Evolutionary conservation across 2,797 vertebrate genomes (phyloP).

Genomic region (Phoebastria nigripes): DNA sequence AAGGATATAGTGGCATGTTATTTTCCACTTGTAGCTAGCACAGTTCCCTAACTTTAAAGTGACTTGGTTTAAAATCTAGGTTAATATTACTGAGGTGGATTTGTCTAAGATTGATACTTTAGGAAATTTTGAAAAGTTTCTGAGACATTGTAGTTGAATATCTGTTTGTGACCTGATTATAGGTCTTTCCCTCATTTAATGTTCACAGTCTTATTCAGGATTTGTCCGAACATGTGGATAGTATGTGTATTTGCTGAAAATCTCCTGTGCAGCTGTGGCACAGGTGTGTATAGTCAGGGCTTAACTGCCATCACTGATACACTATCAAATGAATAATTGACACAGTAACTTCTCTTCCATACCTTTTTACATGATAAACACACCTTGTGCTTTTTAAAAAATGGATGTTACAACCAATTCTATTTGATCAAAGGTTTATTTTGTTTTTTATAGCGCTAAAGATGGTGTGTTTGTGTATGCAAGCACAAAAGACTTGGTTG

Average conservation of each 20-base stretch:
- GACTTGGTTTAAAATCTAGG: background rate
- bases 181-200: background rate
- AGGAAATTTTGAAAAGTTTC: background rate
- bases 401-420: background rate
- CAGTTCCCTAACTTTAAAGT: background rate
- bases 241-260: background rate
- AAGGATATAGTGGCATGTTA: background rate
- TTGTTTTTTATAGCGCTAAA: background rate
- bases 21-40: background rate
- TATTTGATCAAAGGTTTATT: background rate
- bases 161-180: background rate
- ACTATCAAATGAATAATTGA: background rate
- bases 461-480: background rate
- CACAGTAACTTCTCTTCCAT: background rate
- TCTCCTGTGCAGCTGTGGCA: background rate
- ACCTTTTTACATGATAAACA: background rate
- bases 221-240: background rate
- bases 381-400: background rate
- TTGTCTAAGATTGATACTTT: background rate
- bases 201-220: background rate
- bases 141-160: background rate
- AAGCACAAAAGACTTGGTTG: background rate
- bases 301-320: background rate
- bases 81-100: background rate
- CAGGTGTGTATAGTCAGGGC: background rate